Base-by-base conservation (phyloP, 2,888 invertebrate genomes). In the Troides helena region DNA sequence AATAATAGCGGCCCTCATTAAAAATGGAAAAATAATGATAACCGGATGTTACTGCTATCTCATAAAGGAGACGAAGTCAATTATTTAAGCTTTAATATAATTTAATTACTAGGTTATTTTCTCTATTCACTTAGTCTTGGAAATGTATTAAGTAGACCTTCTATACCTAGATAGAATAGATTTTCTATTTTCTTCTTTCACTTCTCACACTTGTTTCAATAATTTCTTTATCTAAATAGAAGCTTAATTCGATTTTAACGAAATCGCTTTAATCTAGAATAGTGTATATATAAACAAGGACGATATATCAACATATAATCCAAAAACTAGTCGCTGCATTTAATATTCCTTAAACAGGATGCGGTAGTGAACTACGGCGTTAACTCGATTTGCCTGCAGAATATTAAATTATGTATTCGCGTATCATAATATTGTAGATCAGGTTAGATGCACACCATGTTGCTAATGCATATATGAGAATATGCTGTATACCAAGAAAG, bases 301-400 rank as follows among this genome's bases (percentile, higher is more conserved):
- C n/a, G 53, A 6, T 53, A n/a, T 53, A 53, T 7, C n/a, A 53
- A 7, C 53, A 4, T n/a, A n/a, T 53, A n/a, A 53, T 53, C 53
- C 46, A 46, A n/a, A 53, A 18, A 53, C 53, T n/a, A n/a, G 53
- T n/a, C 10, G 18, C 18, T 53, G 53, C n/a, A 53, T 62, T 62
- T 46, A 23, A 46, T 46, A 62, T 62, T 39, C 6, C 56, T 56
- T n/a, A 57, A 64, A 64, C 21, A 63, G 14, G 36, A 21, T 14
- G 39, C n/a, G 57, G 36, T 36, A 57, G 17, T 56, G 56, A 30
- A 59, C 68, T 59, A 60, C 53, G 50, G 59, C 64, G 64, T 68
- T 59, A 68, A 68, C 53, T 53, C 53, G 53, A 68, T 68, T 60
- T 64, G 23, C 64, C 23, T 53, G 63, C 63, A 53, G 59, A 60